These are phyloP conservation scores for Rhadinocentrus ornatus DNA, from an alignment of 2,797 vertebrate species.

Conservation along the genomic window DNA sequence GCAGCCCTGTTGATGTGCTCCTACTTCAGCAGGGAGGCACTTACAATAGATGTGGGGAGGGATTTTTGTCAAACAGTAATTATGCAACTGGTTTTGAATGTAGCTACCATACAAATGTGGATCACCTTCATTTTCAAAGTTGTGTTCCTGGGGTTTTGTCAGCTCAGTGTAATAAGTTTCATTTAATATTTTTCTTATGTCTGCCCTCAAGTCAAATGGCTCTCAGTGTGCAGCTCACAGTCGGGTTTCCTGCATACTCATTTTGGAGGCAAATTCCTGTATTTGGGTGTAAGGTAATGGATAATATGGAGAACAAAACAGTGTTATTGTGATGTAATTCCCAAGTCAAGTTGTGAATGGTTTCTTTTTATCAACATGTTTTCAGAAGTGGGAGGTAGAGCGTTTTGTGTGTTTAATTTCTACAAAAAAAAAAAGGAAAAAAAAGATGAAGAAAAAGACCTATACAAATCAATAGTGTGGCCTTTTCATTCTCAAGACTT, in stretches of 20 bases:
- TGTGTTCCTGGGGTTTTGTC: conserved; percentile 65
- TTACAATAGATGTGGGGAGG: conserved; percentile 67
- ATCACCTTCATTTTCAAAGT: conserved; percentile 79
- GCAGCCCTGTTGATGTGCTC: conserved; percentile 67
- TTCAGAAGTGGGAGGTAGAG: conserved; percentile 77
- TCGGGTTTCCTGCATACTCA: conserved; percentile 52
- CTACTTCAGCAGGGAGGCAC: conserved; percentile 65
- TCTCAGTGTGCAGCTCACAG: conserved; percentile 65
- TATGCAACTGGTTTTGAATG: conserved; percentile 89
- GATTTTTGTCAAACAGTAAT: conserved; percentile 80
- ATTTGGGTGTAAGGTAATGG: conserved; percentile 74
- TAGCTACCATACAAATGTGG: conserved; percentile 84
- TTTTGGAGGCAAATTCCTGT: conserved; percentile 65
- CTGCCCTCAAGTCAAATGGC: conserved; percentile 69
- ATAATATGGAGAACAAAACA: conserved; percentile 81
- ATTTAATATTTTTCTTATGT: conserved; percentile 67
- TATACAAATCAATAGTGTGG: conserved; percentile 88
- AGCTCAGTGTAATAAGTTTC: conserved; percentile 69
- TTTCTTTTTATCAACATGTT: conserved; percentile 76
- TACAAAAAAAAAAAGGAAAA: conserved; percentile 58
- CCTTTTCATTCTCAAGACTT: conserved; percentile 90
- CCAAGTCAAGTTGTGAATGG: conserved; percentile 79
- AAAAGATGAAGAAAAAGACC: conserved; percentile 80
- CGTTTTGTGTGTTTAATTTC: conserved; percentile 80
- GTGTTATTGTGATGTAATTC: conserved; percentile 83